Evolutionary conservation across 2,888 invertebrate genomes (phyloP).

Genomic region (Luffia ferchaultella): DNA sequence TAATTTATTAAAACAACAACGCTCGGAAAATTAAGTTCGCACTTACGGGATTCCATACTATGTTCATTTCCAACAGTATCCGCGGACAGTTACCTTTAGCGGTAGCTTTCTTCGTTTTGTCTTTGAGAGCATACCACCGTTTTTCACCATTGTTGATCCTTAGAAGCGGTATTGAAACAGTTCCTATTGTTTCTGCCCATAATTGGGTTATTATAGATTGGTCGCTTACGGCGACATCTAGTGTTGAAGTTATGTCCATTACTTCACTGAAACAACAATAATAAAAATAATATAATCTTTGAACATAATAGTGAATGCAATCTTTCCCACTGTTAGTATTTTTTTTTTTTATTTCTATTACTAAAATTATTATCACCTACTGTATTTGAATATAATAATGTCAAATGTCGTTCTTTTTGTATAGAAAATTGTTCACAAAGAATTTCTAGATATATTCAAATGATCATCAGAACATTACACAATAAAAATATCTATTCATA

Average conservation of each 20-base stretch:
- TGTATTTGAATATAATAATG: no score
- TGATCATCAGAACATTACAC: no score
- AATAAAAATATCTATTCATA: no score
- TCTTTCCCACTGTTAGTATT: no score
- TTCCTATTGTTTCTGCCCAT: slow-evolving; percentile 41
- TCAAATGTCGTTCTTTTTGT: no score
- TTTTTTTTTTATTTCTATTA: no score
- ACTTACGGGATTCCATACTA: slow-evolving; percentile 54
- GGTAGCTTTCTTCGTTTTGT: slow-evolving; percentile 35
- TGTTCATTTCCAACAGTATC: slow-evolving; percentile 47
- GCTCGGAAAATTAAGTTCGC: not conserved
- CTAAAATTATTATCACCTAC: no score
- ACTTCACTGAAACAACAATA: slow-evolving; percentile 30
- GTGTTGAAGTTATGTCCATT: slow-evolving; percentile 46
- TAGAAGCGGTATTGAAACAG: slow-evolving; percentile 44
- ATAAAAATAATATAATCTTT: not conserved
- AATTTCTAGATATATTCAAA: no score
- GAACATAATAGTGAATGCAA: no score
- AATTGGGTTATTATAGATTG: slow-evolving; percentile 36
- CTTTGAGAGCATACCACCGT: slow-evolving; percentile 49
- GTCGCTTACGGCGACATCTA: slow-evolving; percentile 46
- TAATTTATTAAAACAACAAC: no score
- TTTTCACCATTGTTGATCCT: slow-evolving; percentile 47
- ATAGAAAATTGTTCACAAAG: no score
- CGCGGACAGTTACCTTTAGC: slow-evolving; percentile 47